A percentile compares a stretch with the other conserved stretches of the same genome.
Evolutionary conservation across 2,113 vertebrate genomes (phyloP).

Genomic region (Xyliphius kryptos): DNA sequence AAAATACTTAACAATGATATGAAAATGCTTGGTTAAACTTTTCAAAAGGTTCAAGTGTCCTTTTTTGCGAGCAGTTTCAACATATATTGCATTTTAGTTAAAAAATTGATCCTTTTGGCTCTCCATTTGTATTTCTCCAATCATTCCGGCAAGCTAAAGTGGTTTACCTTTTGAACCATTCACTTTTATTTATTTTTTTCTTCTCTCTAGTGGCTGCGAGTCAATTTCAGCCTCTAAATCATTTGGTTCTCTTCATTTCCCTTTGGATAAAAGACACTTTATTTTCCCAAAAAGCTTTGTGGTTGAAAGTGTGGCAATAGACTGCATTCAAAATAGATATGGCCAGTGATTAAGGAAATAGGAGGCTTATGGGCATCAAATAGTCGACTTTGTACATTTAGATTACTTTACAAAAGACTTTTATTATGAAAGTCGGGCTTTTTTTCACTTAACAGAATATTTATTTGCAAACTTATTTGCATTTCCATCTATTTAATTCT

Average conservation of each 20-base stretch:
- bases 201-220: conserved; percentile 4
- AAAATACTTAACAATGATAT: background rate
- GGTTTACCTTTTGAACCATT: conserved; percentile 12
- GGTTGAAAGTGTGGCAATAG: background rate
- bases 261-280: background rate
- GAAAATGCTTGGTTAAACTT: background rate
- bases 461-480: too few relatives aligned
- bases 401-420: background rate
- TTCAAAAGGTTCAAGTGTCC: background rate
- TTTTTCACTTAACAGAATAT: background rate
- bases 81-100: background rate
- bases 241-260: conserved; percentile 4
- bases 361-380: background rate
- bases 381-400: background rate
- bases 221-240: conserved; percentile 12
- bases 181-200: background rate
- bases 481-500: too few relatives aligned
- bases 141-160: background rate
- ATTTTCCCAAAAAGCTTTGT: background rate
- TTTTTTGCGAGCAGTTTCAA: background rate
- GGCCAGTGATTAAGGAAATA: background rate
- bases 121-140: background rate
- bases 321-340: background rate
- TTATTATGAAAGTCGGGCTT: background rate
- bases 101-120: background rate